Evolutionary conservation across 2,888 invertebrate genomes (phyloP).

Genomic region (Mythimna loreyi): DNA sequence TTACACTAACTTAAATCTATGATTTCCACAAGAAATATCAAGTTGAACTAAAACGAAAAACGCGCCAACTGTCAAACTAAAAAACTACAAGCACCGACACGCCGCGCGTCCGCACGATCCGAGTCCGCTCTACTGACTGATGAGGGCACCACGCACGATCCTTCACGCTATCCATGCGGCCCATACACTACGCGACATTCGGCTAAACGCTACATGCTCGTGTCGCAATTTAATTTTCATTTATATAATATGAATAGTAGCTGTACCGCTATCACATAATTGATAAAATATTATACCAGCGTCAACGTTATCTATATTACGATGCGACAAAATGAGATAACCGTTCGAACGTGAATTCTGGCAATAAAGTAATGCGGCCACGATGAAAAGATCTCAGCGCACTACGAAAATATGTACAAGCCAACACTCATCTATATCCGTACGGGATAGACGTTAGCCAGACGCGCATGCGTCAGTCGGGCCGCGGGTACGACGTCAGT

Average conservation of each 20-base stretch:
- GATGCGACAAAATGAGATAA: constrained; percentile 89
- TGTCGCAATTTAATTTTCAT: constrained; percentile 86
- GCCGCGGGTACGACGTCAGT: constrained; percentile 84
- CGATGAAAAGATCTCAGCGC: constrained; percentile 81
- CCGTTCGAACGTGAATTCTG: constrained; percentile 80
- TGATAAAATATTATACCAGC: constrained; percentile 85
- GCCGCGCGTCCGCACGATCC: constrained; percentile 87
- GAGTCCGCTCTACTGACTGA: constrained; percentile 89
- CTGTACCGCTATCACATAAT: constrained; percentile 83
- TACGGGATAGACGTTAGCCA: constrained; percentile 87
- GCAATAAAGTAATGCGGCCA: constrained; percentile 83
- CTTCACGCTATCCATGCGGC: constrained; percentile 72
- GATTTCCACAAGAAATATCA: constrained; percentile 86
- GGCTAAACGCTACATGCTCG: constrained; percentile 74
- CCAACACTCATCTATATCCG: constrained; percentile 85
- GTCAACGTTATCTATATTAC: constrained; percentile 84
- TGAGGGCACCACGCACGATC: constrained; percentile 72
- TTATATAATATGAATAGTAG: constrained; percentile 82
- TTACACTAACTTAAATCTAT: constrained; percentile 90
- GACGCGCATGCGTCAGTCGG: constrained; percentile 89
- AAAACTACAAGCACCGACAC: constrained; percentile 90
- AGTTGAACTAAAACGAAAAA: constrained; percentile 87
- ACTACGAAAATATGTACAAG: constrained; percentile 83
- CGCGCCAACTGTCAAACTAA: constrained; percentile 91
- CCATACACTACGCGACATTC: constrained; percentile 75